Percentiles rank a stretch among this genome's conserved stretches.
Evolutionary conservation across 2,113 vertebrate species (phyloP).

Genomic region (Neomonachus schauinslandi): DNA sequence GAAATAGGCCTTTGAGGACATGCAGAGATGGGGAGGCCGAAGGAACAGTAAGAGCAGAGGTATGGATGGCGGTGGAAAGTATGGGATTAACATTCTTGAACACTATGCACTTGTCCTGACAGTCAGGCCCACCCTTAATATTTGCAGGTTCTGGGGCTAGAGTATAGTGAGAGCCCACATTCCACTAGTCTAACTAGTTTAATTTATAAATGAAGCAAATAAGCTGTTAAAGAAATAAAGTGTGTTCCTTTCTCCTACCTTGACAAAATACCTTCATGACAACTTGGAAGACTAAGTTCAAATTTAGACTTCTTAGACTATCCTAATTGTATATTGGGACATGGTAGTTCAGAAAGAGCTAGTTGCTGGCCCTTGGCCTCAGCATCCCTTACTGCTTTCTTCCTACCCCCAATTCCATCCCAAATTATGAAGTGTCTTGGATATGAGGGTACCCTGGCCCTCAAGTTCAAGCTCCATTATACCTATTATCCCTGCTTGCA

Average conservation of each 20-base stretch:
- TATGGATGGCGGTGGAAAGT: no score
- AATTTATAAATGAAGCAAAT: neutral
- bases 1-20: neutral
- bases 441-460: neutral
- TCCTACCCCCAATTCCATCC: neutral
- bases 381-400: neutral
- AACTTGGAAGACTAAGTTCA: neutral
- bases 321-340: neutral
- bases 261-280: neutral
- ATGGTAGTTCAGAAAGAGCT: neutral
- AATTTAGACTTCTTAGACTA: neutral
- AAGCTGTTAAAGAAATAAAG: neutral
- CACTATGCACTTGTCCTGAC: neutral
- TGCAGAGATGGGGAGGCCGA: neutral
- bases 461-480: neutral
- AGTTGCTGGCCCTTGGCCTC: neutral
- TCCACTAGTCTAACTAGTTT: neutral
- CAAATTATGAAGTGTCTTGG: neutral
- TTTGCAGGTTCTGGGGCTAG: neutral
- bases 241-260: neutral
- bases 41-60: neutral
- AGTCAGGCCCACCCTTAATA: neutral
- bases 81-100: neutral
- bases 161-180: neutral
- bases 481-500: neutral